Base-by-base conservation (phyloP, 2,113 vertebrate genomes). In the Pleuronectes platessa region DNA sequence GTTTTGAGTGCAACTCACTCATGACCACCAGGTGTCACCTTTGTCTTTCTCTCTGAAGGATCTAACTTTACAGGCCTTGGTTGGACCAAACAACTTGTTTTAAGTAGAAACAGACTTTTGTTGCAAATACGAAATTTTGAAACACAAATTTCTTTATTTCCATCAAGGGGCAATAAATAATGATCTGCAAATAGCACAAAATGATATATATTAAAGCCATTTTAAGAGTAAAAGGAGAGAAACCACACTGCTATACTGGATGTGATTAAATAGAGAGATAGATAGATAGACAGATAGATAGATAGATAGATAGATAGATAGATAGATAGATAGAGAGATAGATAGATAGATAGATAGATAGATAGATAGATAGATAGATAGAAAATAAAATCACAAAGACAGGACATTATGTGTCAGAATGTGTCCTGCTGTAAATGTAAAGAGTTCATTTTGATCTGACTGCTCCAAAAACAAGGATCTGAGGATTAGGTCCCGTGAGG, bases 1-100 rank as follows among this genome's bases (percentile, higher is more conserved):
- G 12, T 51, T 23, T n/a, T 13, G 11, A 4, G 0, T 72, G 66
- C 59, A 56, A 35, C 76, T 0, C 1, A 40, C 12, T 47, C 2
- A n/a, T 12, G 10, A 35, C 74, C 90, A 85, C 69, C 31, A 86
- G 84, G 45, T 61, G 87, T 79, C 87, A 8, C 70, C 24, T 7
- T 49, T 75, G 45, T 61, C 60, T 35, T 64, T 61, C 5, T 18
- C 40, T 74, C 3, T 54, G 20, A 20, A 26, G 54, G 54, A n/a
- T 2, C 12, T 0, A 13, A 26, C 2, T 11, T 8, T 4, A 11
- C 15, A 23, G 10, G 13, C n/a, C 17, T 20, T 40, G 7, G 7
- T 4, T 42, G n/a, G n/a, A 26, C 77, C 59, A 42, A 78, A 53
- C 13, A 2, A 17, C 45, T 58, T 31, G 54, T n/a, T n/a, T 82